Evolutionary conservation across 2,888 invertebrate species (phyloP).

Genomic region (Lepidochrysops patricia): DNA sequence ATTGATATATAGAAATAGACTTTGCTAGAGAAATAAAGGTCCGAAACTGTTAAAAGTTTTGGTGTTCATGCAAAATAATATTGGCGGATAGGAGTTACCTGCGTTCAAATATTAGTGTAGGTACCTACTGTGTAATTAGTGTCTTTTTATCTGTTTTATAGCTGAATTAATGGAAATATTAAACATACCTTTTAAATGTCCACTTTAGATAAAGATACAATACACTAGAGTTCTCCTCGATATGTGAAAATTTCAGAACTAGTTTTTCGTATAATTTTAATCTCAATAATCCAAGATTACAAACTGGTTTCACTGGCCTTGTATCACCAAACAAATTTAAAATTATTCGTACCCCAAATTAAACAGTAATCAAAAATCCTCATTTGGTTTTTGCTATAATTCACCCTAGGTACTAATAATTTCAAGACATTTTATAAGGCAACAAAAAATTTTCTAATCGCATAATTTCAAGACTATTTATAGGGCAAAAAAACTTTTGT

Average conservation of each 20-base stretch:
- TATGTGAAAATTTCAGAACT: not conserved
- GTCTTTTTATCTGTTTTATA: too few relatives aligned
- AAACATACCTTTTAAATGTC: too few relatives aligned
- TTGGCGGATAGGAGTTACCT: too few relatives aligned
- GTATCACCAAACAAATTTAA: not conserved
- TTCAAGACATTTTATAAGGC: not conserved
- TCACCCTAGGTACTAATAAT: not conserved
- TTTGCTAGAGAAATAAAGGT: too few relatives aligned
- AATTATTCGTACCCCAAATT: not conserved
- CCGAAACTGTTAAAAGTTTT: too few relatives aligned
- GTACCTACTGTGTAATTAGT: too few relatives aligned
- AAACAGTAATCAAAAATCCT: not conserved
- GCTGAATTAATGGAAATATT: too few relatives aligned
- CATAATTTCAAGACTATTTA: not conserved
- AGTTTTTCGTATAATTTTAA: not conserved
- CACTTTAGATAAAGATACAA: too few relatives aligned
- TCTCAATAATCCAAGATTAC: not conserved
- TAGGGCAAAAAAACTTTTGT: not conserved
- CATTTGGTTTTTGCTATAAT: not conserved
- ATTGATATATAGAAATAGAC: too few relatives aligned
- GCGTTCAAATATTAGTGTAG: too few relatives aligned
- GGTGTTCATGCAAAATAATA: too few relatives aligned
- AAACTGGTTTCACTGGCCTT: not conserved
- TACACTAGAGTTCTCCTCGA: not conserved
- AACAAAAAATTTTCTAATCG: too few relatives aligned